These are phyloP conservation scores for Nephrocerus scutellatus DNA, from an alignment of 2,888 invertebrate genomes.

Conservation along the genomic window DNA sequence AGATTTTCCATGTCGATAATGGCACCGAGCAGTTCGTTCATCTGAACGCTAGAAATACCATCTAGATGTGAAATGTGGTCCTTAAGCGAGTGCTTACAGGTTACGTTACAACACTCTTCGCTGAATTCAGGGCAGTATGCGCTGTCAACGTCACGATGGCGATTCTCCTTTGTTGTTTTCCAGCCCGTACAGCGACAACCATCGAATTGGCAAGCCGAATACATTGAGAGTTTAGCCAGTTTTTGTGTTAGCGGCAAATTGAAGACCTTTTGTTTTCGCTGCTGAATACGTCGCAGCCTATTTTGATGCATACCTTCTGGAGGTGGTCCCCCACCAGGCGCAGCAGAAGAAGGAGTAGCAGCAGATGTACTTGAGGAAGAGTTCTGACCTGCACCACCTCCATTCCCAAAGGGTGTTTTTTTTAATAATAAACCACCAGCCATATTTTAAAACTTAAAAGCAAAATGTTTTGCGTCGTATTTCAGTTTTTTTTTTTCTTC, in stretches of 20 bases:
- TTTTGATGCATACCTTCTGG: constrained; percentile 56
- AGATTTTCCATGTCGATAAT: constrained; percentile 89
- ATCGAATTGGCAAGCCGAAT: constrained; percentile 31
- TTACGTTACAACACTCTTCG: constrained; percentile 65
- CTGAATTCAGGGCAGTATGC: constrained; percentile 54
- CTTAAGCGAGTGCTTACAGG: constrained; percentile 69
- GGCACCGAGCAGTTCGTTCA: constrained; percentile 75
- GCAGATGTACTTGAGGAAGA: constrained; percentile 12
- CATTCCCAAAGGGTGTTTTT: constrained; percentile 28
- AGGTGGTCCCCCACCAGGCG: no score
- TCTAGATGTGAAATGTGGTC: constrained; percentile 73
- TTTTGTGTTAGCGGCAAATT: constrained; percentile 27
- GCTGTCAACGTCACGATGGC: constrained; percentile 51
- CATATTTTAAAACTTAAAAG: no score
- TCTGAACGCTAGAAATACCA: constrained; percentile 64
- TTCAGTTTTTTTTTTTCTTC: no score
- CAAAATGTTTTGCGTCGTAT: no score
- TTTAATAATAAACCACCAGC: constrained; percentile 40
- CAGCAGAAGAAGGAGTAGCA: constrained; percentile 12
- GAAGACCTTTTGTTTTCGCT: constrained; percentile 53
- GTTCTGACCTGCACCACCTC: constrained; percentile 15
- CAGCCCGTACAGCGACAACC: constrained; percentile 77
- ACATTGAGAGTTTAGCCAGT: constrained; percentile 30
- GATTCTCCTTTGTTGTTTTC: constrained; percentile 65
- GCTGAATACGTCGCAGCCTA: constrained; percentile 72